Evolutionary conservation across 2,113 vertebrate genomes (phyloP).

Genomic region (Pseudolaguvia tuberculata): DNA sequence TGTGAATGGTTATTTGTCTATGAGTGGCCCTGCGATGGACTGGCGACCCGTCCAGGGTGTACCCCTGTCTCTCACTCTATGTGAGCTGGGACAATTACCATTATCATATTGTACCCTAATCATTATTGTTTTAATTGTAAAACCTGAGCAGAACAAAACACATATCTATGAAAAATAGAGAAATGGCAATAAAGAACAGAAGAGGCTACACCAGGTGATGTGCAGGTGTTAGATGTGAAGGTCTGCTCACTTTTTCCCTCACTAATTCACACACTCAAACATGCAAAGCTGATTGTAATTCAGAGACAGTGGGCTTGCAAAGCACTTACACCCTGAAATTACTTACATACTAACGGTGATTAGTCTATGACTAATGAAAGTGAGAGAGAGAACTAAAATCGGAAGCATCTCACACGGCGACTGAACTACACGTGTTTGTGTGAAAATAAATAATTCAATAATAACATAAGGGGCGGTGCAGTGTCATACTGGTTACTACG

Average conservation of each 20-base stretch:
- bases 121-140: not conserved
- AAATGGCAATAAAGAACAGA: not conserved
- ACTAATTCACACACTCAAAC: constrained; percentile 4
- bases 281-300: constrained; percentile 28
- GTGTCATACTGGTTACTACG: too few relatives aligned
- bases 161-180: not conserved
- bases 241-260: not conserved
- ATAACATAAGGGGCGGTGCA: too few relatives aligned
- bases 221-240: constrained; percentile 2
- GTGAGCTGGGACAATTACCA: too few relatives aligned
- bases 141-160: not conserved
- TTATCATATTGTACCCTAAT: constrained; percentile 2
- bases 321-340: constrained; percentile 9
- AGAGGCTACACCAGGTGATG: not conserved
- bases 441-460: not conserved
- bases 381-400: not conserved
- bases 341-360: constrained; percentile 28
- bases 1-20: too few relatives aligned
- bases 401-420: not conserved
- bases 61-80: too few relatives aligned
- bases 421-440: not conserved
- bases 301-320: constrained; percentile 10
- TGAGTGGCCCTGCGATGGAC: too few relatives aligned
- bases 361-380: constrained; percentile 22
- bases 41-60: too few relatives aligned